A percentile compares a stretch with the other conserved stretches of the same genome.
phyloP scores from a whole-genome alignment of 2,797 vertebrate genomes.

The Chelon auratus region DNA sequence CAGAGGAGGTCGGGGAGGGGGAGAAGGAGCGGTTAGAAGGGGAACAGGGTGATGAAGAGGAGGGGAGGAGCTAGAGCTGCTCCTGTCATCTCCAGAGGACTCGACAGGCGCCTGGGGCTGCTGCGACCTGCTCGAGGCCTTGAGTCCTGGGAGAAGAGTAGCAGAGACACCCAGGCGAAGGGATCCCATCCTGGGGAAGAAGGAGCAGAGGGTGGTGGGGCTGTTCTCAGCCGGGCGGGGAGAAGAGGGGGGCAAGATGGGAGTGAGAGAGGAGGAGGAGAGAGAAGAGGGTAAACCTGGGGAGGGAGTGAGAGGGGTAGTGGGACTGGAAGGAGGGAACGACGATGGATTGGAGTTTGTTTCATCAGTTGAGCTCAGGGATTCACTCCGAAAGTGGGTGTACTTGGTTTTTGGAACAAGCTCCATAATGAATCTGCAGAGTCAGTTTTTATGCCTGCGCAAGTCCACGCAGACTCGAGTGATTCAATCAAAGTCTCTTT shows the following conservation, averaged over 20 bases:
- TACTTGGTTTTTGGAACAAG: slow-evolving; percentile 94
- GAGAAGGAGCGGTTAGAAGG: slow-evolving; percentile 85
- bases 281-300: slow-evolving; percentile 81
- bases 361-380: slow-evolving; percentile 90
- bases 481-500: slow-evolving; percentile 70
- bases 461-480: slow-evolving; percentile 63
- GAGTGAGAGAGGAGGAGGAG: slow-evolving; percentile 89
- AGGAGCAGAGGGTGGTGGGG: slow-evolving; percentile 96
- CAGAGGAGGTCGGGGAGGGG: slow-evolving; percentile 87
- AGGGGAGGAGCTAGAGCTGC: slow-evolving; percentile 73
- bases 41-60: slow-evolving; percentile 65
- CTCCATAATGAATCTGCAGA: slow-evolving; percentile 86
- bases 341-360: slow-evolving; percentile 82
- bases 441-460: slow-evolving; percentile 57
- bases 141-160: slow-evolving; percentile 85
- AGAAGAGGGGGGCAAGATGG: slow-evolving; percentile 84
- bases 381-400: slow-evolving; percentile 94
- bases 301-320: slow-evolving; percentile 77
- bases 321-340: slow-evolving; percentile 81
- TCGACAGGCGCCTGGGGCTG: slow-evolving; percentile 60
- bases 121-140: slow-evolving; percentile 75
- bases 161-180: slow-evolving; percentile 91
- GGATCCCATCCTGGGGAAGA: slow-evolving; percentile 94
- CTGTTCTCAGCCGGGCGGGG: slow-evolving; percentile 87
- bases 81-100: slow-evolving; percentile 71